Base-by-base conservation (phyloP, 2,888 invertebrate species). In the Drosophila sordidapex region DNA sequence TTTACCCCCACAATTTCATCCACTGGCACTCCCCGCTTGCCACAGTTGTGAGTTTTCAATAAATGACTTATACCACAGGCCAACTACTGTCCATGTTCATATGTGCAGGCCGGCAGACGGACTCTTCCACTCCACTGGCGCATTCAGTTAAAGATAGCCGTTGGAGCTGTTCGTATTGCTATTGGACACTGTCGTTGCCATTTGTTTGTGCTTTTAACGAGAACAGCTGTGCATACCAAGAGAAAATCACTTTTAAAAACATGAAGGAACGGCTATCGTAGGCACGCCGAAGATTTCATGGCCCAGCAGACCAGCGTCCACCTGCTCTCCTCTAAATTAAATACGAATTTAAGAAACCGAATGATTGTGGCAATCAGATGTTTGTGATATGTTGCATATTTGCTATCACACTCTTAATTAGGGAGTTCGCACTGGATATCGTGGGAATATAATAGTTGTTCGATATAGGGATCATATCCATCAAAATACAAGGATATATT, bases 161-260 rank as follows among this genome's bases (percentile, higher is more conserved):
- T 38, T 54, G 62, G 46, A 35, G 54, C 27, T 54, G 36, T 25
- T 48, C 35, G 29, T 31, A 52, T 54, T 43, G 25, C 46, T 4
- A 15, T 25, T 46, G 48, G 31, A 35, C 43, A 11, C 58, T 56
- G 62, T 48, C 38, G n/a, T 43, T 60, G 70, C 63, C 51, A 36
- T 74, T 61, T 77, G 74, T 81, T 80, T 70, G 81, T 73, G 85
- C 84, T 85, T 81, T 87, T 83, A 85, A 83, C 88, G 88, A 82
- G 86, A 87, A 57, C 84, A 84, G 84, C 84, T 84, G 84, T 81
- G 74, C 81, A 40, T 58, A 61, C 73, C 52, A 73, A 73, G 76
- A 70, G 83, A 81, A 87, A 85, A 83, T 85, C 85, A 81, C 82
- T 80, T 83, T 85, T 81, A 79, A 83, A 85, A 87, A 27, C 27